Conservation (phyloP, 2,113 vertebrate genomes). For the Elephantulus edwardii region DNA sequence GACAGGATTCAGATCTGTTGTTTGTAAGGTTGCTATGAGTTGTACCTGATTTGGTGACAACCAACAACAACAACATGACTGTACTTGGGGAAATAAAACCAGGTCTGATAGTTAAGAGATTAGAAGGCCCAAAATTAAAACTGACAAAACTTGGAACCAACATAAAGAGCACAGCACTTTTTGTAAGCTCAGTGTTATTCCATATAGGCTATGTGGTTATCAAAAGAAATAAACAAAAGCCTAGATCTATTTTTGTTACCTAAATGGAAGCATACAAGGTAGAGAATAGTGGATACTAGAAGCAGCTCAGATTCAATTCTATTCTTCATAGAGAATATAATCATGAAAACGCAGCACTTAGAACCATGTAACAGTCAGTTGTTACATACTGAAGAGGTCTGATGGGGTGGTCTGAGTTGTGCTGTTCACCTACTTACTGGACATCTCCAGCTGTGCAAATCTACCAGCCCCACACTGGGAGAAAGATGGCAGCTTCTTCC, state of each 20-base stretch:
- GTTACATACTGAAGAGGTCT: too few species aligned
- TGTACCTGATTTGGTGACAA: too few species aligned
- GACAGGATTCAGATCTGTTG: too few species aligned
- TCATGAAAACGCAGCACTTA: neutral
- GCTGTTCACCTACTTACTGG: too few species aligned
- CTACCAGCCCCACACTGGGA: too few species aligned
- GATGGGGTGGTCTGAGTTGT: too few species aligned
- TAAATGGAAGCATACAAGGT: neutral
- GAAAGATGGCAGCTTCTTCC: too few species aligned
- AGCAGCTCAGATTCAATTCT: neutral
- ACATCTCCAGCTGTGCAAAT: too few species aligned
- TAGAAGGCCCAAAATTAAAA: neutral
- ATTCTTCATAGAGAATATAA: neutral
- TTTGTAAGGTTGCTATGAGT: too few species aligned
- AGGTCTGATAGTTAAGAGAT: neutral
- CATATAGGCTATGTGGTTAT: neutral
- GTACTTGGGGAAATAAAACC: neutral
- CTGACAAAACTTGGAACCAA: neutral
- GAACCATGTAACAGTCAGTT: neutral
- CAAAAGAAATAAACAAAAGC: neutral
- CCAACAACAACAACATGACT: too few species aligned
- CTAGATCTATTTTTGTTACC: neutral
- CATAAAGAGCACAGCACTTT: neutral
- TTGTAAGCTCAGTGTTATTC: neutral
- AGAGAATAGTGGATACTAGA: neutral